Conservation (phyloP, 2,113 vertebrate species). For the Etheostoma spectabile region DNA sequence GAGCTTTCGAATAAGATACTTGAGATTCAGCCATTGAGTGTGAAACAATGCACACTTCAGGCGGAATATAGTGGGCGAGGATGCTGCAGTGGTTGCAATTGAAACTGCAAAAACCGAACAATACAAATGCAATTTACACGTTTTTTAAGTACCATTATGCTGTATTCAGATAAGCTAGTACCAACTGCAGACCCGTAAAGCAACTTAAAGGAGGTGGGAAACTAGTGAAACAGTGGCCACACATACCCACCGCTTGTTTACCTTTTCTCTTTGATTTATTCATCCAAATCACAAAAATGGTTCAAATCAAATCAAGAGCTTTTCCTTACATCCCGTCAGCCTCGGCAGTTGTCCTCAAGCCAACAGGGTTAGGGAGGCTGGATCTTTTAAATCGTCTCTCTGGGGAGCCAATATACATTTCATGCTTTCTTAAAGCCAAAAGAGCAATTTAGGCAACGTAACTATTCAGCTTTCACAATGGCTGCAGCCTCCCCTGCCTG, state of each 20-base stretch:
- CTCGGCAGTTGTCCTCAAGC: slow-evolving; percentile 40
- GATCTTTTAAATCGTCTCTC: slow-evolving; percentile 63
- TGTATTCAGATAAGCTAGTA: too few relatives aligned
- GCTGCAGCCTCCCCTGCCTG: slow-evolving; percentile 41
- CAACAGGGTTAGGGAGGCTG: slow-evolving; percentile 45
- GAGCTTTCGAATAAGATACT: too few relatives aligned
- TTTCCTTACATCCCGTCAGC: slow-evolving; percentile 47
- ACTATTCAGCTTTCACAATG: slow-evolving; percentile 73
- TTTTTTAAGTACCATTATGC: too few relatives aligned
- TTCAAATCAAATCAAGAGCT: slow-evolving; percentile 23
- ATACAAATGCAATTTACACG: too few relatives aligned
- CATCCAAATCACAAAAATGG: background rate
- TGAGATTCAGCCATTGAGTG: too few relatives aligned
- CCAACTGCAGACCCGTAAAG: slow-evolving; percentile 13
- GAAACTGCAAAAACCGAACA: too few relatives aligned
- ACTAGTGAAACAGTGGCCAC: slow-evolving; percentile 33
- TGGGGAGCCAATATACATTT: slow-evolving; percentile 69
- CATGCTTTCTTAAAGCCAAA: slow-evolving; percentile 65
- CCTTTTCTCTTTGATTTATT: slow-evolving; percentile 29
- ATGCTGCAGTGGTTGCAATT: too few relatives aligned
- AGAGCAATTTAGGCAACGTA: slow-evolving; percentile 60
- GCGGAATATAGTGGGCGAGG: too few relatives aligned
- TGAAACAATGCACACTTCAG: too few relatives aligned
- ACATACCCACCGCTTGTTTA: slow-evolving; percentile 41
- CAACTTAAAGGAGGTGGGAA: slow-evolving; percentile 38